phyloP scores from a whole-genome alignment of 2,888 invertebrate genomes.

The Stenichneumon culpator region DNA sequence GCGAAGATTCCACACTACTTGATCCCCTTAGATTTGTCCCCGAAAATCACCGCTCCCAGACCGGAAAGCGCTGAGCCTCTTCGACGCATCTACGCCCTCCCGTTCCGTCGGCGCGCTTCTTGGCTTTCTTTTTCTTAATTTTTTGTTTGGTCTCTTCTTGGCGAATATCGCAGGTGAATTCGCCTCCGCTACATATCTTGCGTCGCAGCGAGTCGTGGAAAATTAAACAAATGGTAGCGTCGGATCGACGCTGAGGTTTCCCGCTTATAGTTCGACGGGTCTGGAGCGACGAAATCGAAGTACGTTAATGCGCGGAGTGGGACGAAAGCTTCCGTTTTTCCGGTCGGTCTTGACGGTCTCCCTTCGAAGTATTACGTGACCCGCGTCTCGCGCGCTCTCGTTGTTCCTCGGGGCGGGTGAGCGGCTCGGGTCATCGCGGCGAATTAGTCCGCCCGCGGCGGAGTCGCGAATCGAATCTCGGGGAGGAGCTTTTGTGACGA shows the following conservation, averaged over 20 bases:
- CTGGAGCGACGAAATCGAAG: not conserved
- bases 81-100: constrained; percentile 20
- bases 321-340: too few species aligned
- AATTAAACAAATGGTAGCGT: too few species aligned
- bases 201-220: not conserved
- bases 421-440: constrained; percentile 36
- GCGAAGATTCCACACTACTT: constrained; percentile 71
- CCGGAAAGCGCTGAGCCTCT: not conserved
- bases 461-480: not conserved
- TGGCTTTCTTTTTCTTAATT: not conserved
- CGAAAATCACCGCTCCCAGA: not conserved
- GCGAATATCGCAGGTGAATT: not conserved
- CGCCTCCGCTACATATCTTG: not conserved
- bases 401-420: not conserved
- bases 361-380: constrained; percentile 27
- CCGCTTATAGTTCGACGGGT: not conserved
- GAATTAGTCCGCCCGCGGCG: not conserved
- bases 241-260: not conserved
- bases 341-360: not conserved
- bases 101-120: too few species aligned
- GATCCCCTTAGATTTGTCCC: not conserved
- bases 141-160: not conserved
- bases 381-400: constrained; percentile 1
- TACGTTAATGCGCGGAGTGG: not conserved
- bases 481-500: not conserved